Evolutionary conservation across 2,888 invertebrate genomes (phyloP).

Genomic region (Eugnorisma glareosa): DNA sequence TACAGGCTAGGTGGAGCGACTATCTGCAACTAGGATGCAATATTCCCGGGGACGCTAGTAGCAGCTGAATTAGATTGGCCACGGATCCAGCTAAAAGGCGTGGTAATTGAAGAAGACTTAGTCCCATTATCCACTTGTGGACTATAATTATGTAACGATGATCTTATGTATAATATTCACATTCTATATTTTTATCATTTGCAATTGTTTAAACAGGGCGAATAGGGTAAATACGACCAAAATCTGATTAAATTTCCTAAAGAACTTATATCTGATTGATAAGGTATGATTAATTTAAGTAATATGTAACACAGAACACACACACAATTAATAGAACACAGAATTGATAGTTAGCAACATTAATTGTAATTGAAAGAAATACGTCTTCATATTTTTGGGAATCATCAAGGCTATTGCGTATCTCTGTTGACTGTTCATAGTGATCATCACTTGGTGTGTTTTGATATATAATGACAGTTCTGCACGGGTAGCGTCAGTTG

Average conservation of each 20-base stretch:
- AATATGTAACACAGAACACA: neutral
- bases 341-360: neutral
- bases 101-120: neutral
- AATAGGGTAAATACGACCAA: neutral
- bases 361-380: neutral
- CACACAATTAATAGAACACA: neutral
- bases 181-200: neutral
- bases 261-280: slow-evolving; percentile 13
- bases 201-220: neutral
- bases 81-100: neutral
- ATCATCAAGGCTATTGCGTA: too few relatives aligned
- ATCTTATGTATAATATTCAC: neutral
- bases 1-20: neutral
- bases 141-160: neutral
- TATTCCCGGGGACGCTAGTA: neutral
- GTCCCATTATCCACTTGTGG: neutral
- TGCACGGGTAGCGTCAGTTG: too few relatives aligned
- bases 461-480: too few relatives aligned
- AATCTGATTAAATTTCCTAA: neutral
- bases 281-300: neutral
- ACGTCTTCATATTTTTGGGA: neutral
- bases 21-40: neutral
- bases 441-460: too few relatives aligned
- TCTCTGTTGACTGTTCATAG: too few relatives aligned
- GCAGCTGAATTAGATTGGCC: neutral